A percentile compares a stretch with the other conserved stretches of the same genome.
phyloP scores from a whole-genome alignment of 1,140 invertebrate species.

The Campoletis sonorensis region DNA sequence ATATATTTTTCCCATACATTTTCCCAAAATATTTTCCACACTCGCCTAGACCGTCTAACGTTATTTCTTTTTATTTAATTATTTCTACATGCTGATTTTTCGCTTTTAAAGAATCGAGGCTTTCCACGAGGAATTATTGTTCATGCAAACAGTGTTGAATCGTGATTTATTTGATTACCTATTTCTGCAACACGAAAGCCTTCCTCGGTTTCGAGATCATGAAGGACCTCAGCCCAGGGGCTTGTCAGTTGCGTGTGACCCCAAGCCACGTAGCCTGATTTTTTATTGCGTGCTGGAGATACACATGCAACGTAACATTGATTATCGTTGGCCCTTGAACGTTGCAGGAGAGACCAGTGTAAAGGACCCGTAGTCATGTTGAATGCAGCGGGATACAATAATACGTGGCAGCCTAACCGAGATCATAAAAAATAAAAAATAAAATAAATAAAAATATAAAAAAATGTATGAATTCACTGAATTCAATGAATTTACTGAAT shows the following conservation, averaged over 20 bases:
- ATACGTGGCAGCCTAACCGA: conserved; percentile 85
- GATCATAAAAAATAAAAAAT: too few species aligned
- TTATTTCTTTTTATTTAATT: too few species aligned
- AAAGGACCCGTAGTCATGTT: conserved; percentile 96
- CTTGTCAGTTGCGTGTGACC: conserved; percentile 91
- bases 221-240: conserved; percentile 91
- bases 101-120: not conserved
- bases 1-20: too few species aligned
- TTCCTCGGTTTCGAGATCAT: conserved; percentile 83
- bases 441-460: too few species aligned
- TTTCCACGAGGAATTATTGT: not conserved
- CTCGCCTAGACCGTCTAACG: too few species aligned
- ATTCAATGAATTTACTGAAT: too few species aligned
- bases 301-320: conserved; percentile 87
- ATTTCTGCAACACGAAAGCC: conserved; percentile 86
- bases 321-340: conserved; percentile 91
- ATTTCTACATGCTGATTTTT: too few species aligned
- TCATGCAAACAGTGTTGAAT: conserved; percentile 32
- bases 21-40: too few species aligned
- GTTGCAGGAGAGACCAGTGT: conserved; percentile 92
- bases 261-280: conserved; percentile 89
- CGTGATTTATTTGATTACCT: conserved; percentile 75
- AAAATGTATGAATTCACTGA: too few species aligned
- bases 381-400: conserved; percentile 96
- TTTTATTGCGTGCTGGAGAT: conserved; percentile 86